Conservation (phyloP, 2,113 vertebrate genomes). For the Planiliza haematocheilus region DNA sequence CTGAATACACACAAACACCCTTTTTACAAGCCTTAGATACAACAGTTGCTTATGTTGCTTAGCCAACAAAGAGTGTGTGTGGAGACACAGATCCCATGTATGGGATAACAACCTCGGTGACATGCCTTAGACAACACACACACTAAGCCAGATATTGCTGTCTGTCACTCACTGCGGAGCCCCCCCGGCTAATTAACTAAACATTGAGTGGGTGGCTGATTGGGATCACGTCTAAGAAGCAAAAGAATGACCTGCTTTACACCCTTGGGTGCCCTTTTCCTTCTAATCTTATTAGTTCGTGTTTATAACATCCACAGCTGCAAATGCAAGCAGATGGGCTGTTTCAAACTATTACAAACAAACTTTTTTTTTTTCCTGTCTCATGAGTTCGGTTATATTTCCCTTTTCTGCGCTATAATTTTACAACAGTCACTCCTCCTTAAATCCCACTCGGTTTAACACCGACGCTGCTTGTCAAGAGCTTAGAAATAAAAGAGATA, state of each 20-base stretch:
- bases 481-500: neutral
- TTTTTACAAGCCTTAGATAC: constrained; percentile 68
- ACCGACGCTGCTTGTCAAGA: neutral
- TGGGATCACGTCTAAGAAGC: constrained; percentile 58
- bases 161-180: constrained; percentile 60
- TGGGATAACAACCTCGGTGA: constrained; percentile 66
- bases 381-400: neutral
- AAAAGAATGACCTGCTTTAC: constrained; percentile 29
- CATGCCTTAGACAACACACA: constrained; percentile 51
- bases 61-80: constrained; percentile 69
- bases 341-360: constrained; percentile 8
- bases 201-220: constrained; percentile 68
- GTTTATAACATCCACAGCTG: constrained; percentile 20
- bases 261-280: constrained; percentile 33
- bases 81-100: constrained; percentile 59
- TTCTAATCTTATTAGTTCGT: constrained; percentile 43
- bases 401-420: neutral
- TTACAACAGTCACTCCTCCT: neutral
- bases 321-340: constrained; percentile 14
- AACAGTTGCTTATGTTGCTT: constrained; percentile 70
- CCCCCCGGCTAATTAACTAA: constrained; percentile 72
- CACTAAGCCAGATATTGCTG: constrained; percentile 62
- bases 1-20: constrained; percentile 64
- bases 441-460: constrained; percentile 5
- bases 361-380: neutral